These are phyloP conservation scores for Drosophila ananassae DNA, from an alignment of 1,140 invertebrate species.

Conservation along the genomic window DNA sequence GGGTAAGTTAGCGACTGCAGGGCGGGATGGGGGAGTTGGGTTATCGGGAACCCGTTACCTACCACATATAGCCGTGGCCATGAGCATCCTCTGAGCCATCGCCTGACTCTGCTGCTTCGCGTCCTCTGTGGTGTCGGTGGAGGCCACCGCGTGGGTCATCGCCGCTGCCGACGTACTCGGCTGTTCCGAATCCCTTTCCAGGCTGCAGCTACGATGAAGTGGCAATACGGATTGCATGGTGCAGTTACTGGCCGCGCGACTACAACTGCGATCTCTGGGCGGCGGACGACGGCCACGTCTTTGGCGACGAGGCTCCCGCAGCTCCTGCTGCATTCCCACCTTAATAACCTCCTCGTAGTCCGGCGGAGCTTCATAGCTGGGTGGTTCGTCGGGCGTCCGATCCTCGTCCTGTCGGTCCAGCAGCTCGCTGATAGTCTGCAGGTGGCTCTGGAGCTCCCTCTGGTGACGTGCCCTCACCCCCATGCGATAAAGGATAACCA, in stretches of 20 bases:
- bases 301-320: constrained; percentile 68
- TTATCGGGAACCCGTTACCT: constrained; percentile 22
- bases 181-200: constrained; percentile 56
- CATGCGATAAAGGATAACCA: constrained; percentile 88
- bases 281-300: constrained; percentile 44
- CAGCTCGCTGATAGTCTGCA: constrained; percentile 88
- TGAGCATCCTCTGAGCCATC: constrained; percentile 58
- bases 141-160: constrained; percentile 64
- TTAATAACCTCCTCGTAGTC: constrained; percentile 89
- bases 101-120: constrained; percentile 39
- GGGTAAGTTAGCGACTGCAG: constrained; percentile 66
- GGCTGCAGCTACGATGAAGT: constrained; percentile 60
- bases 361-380: constrained; percentile 89
- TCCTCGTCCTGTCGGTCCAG: constrained; percentile 86
- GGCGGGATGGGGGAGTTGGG: constrained; percentile 7
- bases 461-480: constrained; percentile 87
- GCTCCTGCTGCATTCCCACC: constrained; percentile 84
- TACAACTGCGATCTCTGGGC: constrained; percentile 50
- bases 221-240: constrained; percentile 73
- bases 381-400: constrained; percentile 87
- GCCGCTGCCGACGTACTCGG: constrained; percentile 75
- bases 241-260: constrained; percentile 65
- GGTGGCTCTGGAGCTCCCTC: constrained; percentile 87
- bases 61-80: constrained; percentile 77
- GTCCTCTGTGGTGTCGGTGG: constrained; percentile 66